A percentile compares a stretch with the other conserved stretches of the same genome.
Conservation (phyloP, 1,140 invertebrate genomes). For the Drosophila kikkawai region DNA sequence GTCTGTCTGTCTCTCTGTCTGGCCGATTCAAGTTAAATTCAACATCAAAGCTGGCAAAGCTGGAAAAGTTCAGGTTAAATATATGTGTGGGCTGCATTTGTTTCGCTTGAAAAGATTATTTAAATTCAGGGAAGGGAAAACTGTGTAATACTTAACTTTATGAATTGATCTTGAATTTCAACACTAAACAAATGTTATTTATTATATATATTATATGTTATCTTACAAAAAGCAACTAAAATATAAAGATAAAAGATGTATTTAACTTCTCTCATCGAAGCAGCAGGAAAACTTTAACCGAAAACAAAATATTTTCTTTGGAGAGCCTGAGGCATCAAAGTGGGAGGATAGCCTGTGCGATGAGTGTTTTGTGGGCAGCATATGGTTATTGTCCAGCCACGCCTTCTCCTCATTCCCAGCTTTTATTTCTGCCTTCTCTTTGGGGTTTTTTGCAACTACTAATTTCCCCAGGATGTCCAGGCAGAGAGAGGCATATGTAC, state of each 20-base stretch:
- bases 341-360: background rate
- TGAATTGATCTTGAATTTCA: constrained; percentile 1
- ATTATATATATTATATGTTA: background rate
- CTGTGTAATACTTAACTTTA: background rate
- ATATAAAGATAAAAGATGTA: background rate
- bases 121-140: constrained; percentile 3
- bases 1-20: constrained; percentile 23
- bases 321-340: background rate
- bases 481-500: constrained; percentile 24
- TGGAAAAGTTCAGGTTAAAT: constrained; percentile 31
- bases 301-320: constrained; percentile 18
- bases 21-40: constrained; percentile 30
- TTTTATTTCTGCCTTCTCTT: background rate
- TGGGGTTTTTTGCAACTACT: constrained; percentile 12
- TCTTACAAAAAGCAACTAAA: too few species aligned
- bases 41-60: constrained; percentile 41
- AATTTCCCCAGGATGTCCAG: constrained; percentile 27
- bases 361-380: constrained; percentile 26
- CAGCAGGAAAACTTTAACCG: background rate
- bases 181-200: too few species aligned
- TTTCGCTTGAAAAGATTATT: constrained; percentile 27
- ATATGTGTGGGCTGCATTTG: constrained; percentile 21
- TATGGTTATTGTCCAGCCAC: constrained; percentile 36
- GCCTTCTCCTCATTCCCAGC: background rate
- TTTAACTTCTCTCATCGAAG: constrained; percentile 10